Base-by-base conservation (phyloP, 2,888 invertebrate genomes). In the Hecatera dysodea region DNA sequence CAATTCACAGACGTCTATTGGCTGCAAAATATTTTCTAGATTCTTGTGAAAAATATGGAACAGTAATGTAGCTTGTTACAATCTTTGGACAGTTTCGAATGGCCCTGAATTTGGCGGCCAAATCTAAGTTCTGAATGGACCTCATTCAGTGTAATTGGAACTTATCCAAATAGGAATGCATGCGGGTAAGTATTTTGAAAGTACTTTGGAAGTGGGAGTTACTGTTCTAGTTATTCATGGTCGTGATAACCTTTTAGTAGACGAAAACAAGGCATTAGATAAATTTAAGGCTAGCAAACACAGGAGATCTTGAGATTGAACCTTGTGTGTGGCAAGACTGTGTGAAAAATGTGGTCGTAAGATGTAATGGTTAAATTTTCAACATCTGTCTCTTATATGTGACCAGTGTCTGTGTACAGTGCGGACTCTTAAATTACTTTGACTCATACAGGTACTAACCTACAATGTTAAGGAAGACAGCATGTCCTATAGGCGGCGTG, bases 401-500 rank as follows among this genome's bases (percentile, higher is more conserved):
- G 1, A 17, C 24, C 24, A 50, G 7, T 24, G 2, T 50, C 48
- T 2, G 24, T 5, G 6, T 24, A 1, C 12, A 24, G 24, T 24
- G 48, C 48, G 22, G 1, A 15, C 22, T 12, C 50, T 24, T 50
- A 50, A 50, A 7, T 15, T 12, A 48, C 12, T 22, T 22, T 17
- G 6, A 27, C 12, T 22, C 48, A 27, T 6, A 27, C 15, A 15
- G 15, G 17, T 3, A 39, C 98, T 97, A 91, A 98, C 98, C 98
- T 78, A 98, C 98, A 89, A 98, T 98, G 84, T 97, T 98, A 77
- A 98, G 97, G 90, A 97, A 97, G 69, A 98, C 97, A 33, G 98
- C 97, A 92, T 98, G 98, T 53, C 98, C 98, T 62, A 98, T 97
- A 72, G 98, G 98, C 63, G 98, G 98, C 78, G 98, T 98, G 64